A percentile compares a stretch with the other conserved stretches of the same genome.
phyloP scores from a whole-genome alignment of 1,140 invertebrate genomes.

The Babylonia areolata region DNA sequence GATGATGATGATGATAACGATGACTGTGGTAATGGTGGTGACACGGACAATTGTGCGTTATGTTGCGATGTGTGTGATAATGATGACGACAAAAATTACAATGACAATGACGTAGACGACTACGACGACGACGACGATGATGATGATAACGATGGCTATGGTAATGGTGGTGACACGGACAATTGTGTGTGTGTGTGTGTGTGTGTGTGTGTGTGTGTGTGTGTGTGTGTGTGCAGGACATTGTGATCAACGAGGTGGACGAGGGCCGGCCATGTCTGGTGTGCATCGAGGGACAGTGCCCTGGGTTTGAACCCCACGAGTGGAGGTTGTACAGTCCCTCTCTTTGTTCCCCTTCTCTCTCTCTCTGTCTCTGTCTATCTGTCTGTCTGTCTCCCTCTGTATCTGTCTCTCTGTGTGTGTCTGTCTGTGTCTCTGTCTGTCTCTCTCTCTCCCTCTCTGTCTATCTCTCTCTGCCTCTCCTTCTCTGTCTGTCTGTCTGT shows the following conservation, averaged over 20 bases:
- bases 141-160: too few relatives aligned
- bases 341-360: too few relatives aligned
- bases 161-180: too few relatives aligned
- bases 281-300: slow-evolving; percentile 86
- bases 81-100: background rate
- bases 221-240: slow-evolving; percentile 79
- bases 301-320: slow-evolving; percentile 86
- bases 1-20: too few relatives aligned
- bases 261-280: slow-evolving; percentile 89
- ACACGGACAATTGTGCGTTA: too few relatives aligned
- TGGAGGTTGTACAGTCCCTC: slow-evolving; percentile 86
- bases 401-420: too few relatives aligned
- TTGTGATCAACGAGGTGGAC: slow-evolving; percentile 88
- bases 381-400: too few relatives aligned
- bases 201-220: too few relatives aligned
- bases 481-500: slow-evolving; percentile 28
- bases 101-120: background rate
- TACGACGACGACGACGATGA: background rate
- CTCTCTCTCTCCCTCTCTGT: background rate
- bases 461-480: background rate
- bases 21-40: too few relatives aligned
- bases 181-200: too few relatives aligned
- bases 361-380: background rate
- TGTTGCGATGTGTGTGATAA: too few relatives aligned
- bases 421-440: background rate